phyloP scores from a whole-genome alignment of 2,888 invertebrate species.

The Athalia circularis region DNA sequence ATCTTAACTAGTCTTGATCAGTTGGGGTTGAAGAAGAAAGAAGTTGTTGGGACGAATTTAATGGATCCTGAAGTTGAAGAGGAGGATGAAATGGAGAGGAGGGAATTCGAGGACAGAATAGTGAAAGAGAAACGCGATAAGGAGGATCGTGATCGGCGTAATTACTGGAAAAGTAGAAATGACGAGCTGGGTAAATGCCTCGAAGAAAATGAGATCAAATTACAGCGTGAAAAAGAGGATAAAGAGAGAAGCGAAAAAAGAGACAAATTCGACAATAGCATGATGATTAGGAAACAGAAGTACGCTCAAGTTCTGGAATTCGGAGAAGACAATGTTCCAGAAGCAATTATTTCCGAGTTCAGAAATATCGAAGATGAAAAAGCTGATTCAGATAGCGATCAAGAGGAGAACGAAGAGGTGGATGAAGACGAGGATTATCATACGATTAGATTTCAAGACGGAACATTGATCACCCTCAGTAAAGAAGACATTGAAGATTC shows the following conservation, averaged over 20 bases:
- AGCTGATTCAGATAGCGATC: conserved; percentile 52
- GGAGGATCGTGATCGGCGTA: conserved; percentile 39
- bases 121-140: conserved; percentile 44
- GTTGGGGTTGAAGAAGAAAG: conserved; percentile 40
- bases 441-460: conserved; percentile 51
- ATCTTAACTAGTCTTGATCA: conserved; percentile 57
- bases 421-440: conserved; percentile 50
- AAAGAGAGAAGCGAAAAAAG: conserved; percentile 31
- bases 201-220: conserved; percentile 44
- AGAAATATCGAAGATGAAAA: conserved; percentile 49
- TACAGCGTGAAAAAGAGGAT: conserved; percentile 32
- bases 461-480: conserved; percentile 51
- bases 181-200: conserved; percentile 26
- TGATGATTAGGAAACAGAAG: conserved; percentile 38
- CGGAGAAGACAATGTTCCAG: conserved; percentile 39
- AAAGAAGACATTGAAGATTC: conserved; percentile 49
- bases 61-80: conserved; percentile 50
- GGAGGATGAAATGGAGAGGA: conserved; percentile 42
- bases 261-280: conserved; percentile 30
- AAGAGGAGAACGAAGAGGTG: conserved; percentile 50
- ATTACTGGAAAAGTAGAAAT: conserved; percentile 45
- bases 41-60: conserved; percentile 11
- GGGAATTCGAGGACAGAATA: conserved; percentile 46
- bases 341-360: conserved; percentile 54
- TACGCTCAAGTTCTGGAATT: conserved; percentile 40